Conservation (phyloP, 2,113 vertebrate genomes). For the Leptobrachium leishanense region DNA sequence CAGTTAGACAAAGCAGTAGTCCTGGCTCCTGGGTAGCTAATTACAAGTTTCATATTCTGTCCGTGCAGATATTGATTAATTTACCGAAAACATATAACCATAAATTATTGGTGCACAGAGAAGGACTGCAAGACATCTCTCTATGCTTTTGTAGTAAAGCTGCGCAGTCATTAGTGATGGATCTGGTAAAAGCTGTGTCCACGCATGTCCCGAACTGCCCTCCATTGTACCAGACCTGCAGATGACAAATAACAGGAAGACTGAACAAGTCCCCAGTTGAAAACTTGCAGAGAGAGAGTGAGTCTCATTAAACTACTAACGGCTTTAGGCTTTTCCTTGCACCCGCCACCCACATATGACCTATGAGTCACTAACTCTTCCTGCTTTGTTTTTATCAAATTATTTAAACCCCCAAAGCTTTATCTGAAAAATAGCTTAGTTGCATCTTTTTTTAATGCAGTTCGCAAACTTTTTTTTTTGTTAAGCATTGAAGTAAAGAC, state of each 20-base stretch:
- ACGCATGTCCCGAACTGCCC: constrained; percentile 27
- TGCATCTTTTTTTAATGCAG: constrained; percentile 54
- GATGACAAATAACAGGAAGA: constrained; percentile 8
- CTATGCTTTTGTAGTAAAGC: too few species aligned
- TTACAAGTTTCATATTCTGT: too few species aligned
- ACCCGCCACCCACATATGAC: constrained; percentile 90
- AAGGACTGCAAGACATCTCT: too few species aligned
- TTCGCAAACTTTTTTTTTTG: constrained; percentile 18
- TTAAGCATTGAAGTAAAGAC: constrained; percentile 3
- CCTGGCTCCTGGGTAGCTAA: too few species aligned
- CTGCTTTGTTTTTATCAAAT: constrained; percentile 87
- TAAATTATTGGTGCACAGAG: too few species aligned
- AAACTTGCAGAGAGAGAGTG: constrained; percentile 67
- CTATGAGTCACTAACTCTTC: constrained; percentile 91
- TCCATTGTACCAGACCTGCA: constrained; percentile 5
- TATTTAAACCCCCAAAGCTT: constrained; percentile 77
- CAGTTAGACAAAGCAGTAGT: too few species aligned
- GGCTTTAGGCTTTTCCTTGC: constrained; percentile 81
- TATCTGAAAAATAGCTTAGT: constrained; percentile 63
- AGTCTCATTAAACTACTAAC: constrained; percentile 81
- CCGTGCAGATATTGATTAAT: too few species aligned
- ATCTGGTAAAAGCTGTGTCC: background rate
- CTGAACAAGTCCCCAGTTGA: constrained; percentile 59
- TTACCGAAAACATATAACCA: too few species aligned
- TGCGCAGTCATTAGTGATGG: too few species aligned